phyloP scores from a whole-genome alignment of 35 echinoderm and acorn worm species.

The Stichopus chloronotus region DNA sequence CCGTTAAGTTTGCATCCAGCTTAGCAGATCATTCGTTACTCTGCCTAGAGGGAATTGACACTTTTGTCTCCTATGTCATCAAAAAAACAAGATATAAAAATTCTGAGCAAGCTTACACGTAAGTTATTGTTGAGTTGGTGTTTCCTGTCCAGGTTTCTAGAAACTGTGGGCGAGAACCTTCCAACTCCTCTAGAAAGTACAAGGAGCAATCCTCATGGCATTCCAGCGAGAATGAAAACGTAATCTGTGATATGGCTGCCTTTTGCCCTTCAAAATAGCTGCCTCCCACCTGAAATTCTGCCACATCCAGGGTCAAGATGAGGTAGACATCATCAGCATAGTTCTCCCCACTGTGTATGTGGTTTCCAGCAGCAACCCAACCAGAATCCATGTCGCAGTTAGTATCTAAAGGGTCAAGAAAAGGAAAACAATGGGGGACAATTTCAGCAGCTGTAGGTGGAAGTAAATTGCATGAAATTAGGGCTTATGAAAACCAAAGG shows the following conservation, averaged over 20 bases:
- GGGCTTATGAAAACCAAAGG: too few relatives aligned
- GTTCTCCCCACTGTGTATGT: slow-evolving; percentile 86
- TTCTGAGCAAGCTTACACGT: slow-evolving; percentile 35
- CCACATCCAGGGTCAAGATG: slow-evolving; percentile 66
- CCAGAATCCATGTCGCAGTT: slow-evolving; percentile 49
- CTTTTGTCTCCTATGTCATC: too few relatives aligned
- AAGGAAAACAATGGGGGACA: not conserved
- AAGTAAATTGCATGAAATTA: too few relatives aligned
- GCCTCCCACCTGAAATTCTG: slow-evolving; percentile 61
- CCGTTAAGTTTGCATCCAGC: too few relatives aligned
- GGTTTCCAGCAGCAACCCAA: slow-evolving; percentile 71
- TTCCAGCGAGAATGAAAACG: slow-evolving; percentile 81
- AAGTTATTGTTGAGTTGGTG: slow-evolving; percentile 42
- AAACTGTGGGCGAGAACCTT: slow-evolving; percentile 47
- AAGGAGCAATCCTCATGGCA: slow-evolving; percentile 78
- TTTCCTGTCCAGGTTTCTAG: slow-evolving; percentile 77
- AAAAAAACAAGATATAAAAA: not conserved
- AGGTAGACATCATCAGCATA: slow-evolving; percentile 92
- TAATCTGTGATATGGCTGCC: slow-evolving; percentile 64
- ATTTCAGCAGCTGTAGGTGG: too few relatives aligned
- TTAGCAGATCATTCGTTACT: too few relatives aligned
- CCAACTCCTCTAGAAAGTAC: slow-evolving; percentile 85
- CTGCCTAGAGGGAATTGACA: too few relatives aligned
- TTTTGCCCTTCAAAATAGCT: slow-evolving; percentile 82
- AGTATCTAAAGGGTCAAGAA: not conserved